These are phyloP conservation scores for Halocynthia roretzi DNA, from an alignment of 23 tunicate species.

Conservation along the genomic window DNA sequence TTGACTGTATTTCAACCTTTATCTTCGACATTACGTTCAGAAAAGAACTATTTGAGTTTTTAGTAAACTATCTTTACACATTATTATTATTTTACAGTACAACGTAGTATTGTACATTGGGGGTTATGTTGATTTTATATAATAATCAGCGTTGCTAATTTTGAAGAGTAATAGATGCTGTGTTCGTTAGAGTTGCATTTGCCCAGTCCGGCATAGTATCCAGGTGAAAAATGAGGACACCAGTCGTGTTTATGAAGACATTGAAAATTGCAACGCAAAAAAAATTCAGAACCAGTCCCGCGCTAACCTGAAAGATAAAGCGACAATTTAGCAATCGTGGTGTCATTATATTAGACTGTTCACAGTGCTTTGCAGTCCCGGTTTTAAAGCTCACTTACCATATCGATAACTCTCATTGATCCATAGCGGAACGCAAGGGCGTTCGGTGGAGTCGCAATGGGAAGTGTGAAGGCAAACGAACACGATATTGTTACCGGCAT, in stretches of 20 bases:
- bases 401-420: conserved; percentile 32
- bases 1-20: too few species aligned
- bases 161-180: too few species aligned
- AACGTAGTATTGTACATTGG: too few species aligned
- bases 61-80: too few species aligned
- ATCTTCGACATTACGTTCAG: too few species aligned
- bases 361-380: background rate
- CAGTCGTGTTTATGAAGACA: conserved; percentile 47
- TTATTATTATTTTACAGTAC: too few species aligned
- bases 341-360: background rate
- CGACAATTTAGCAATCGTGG: background rate
- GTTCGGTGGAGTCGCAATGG: conserved; percentile 85
- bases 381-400: conserved; percentile 32
- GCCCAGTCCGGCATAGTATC: conserved; percentile 20
- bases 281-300: conserved; percentile 73
- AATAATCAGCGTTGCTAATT: too few species aligned
- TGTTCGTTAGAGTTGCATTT: too few species aligned
- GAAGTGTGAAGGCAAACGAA: conserved; percentile 73
- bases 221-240: conserved; percentile 37
- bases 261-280: conserved; percentile 44
- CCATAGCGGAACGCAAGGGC: conserved; percentile 73
- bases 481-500: conserved; percentile 68
- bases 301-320: conserved; percentile 29
- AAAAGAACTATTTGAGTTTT: too few species aligned
- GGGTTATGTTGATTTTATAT: too few species aligned